Evolutionary conservation across 1,140 invertebrate species (phyloP), one percentile per base, ranked within the genome.

Genomic region (Pachyrhynchus sulphureomaculatus): DNA sequence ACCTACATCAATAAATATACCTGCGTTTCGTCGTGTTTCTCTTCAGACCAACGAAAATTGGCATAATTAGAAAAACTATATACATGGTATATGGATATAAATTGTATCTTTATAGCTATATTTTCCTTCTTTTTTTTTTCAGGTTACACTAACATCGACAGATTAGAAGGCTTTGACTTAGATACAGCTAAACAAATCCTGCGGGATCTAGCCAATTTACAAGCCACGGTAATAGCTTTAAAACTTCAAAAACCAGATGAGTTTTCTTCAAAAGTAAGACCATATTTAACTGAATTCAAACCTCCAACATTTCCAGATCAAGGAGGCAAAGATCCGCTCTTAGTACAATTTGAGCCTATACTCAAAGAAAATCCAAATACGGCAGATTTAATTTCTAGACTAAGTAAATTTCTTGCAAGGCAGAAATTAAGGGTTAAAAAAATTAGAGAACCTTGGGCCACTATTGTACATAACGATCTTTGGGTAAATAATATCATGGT

Each of bases 401-500:
- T 44, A 18, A 23, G 8, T 20, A 44, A 23, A 44, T 12, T 5
- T 12, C 2, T 44, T 18, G 20, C 17, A n/a, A 49, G 32, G 32
- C 10, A 20, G 24, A 13, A 24, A 24, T n/a, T 32, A 4, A 49
- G 13, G 13, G 21, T 47, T 12, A n/a, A n/a, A n/a, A 29, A 29
- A 10, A 6, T 6, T 10, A 34, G 32, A 18, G 66, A 80, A 55
- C 75, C 74, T 0, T 84, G 77, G 72, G 77, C 77, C 0, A 79
- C 78, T 0, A 75, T 81, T 6, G 70, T 77, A 1, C 85, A 86
- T 39, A 71, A 77, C 2, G 84, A 86, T 69, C 77, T 83, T 18
- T 86, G 84, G 84, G 72, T 79, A 2, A 86, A 85, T 64, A 87
- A 87, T 59, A 72, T 84, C 2, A 74, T 87, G 66, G 44, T 79